A percentile compares a stretch with the other conserved stretches of the same genome.
Conservation (phyloP, 35 echinoderm and acorn worm species). For the Nesometra sesokonis region DNA sequence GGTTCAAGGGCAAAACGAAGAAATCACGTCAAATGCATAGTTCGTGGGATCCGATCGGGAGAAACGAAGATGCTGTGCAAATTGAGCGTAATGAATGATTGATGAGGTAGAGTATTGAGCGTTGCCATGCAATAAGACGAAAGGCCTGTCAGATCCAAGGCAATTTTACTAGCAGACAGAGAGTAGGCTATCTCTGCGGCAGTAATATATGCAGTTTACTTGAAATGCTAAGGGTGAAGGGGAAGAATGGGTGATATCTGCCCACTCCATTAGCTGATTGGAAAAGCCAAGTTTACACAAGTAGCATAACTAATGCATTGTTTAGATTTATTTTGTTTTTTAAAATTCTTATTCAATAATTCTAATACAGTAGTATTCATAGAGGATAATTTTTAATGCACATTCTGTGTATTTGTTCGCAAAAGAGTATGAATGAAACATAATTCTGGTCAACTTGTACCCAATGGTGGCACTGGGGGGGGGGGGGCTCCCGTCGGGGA, state of each 20-base stretch:
- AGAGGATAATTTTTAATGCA: too few species aligned
- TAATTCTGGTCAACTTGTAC: too few species aligned
- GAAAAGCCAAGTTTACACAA: too few species aligned
- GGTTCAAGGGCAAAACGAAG: not conserved
- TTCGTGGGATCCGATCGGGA: not conserved
- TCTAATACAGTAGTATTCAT: too few species aligned
- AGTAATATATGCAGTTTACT: not conserved
- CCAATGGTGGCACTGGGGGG: too few species aligned
- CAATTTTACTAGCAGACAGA: not conserved
- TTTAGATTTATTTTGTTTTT: too few species aligned
- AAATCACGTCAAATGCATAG: not conserved
- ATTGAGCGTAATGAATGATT: not conserved
- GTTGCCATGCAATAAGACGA: not conserved
- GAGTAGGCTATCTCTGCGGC: not conserved
- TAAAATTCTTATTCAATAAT: too few species aligned
- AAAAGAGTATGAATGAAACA: too few species aligned
- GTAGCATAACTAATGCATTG: too few species aligned
- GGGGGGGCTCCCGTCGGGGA: too few species aligned
- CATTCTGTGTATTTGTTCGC: too few species aligned
- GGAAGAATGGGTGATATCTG: not conserved
- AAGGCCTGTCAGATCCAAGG: not conserved
- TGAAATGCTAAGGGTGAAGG: not conserved
- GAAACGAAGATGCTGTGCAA: not conserved
- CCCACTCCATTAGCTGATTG: not conserved
- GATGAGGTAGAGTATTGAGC: not conserved